Evolutionary conservation across 2,113 vertebrate genomes (phyloP), one percentile per base, ranked within the genome.

Genomic region (Castor canadensis): DNA sequence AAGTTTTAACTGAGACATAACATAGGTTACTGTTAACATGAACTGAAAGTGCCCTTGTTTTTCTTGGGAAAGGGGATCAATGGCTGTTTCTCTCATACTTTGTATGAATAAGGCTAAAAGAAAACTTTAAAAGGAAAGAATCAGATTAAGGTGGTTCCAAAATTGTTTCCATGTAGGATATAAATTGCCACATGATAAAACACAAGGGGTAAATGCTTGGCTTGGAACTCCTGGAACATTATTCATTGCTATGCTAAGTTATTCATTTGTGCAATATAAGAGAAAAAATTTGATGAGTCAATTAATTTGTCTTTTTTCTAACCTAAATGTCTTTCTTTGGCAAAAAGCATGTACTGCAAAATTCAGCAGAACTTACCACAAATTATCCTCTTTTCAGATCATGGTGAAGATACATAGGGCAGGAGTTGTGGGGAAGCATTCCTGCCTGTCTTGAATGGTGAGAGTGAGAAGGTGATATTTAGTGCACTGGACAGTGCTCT

Each of bases 101-200:
- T 5, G 4, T 2, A 0, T 35, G 6, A 87, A 52, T n/a, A 24
- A 19, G 5, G 8, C 20, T 17, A 45, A 3, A 2, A 30, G 0
- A 35, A 93, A 92, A 87, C 2, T 6, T 26, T 45, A 67, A 13
- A 11, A 64, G 54, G 32, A 60, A 67, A 83, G 66, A 82, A n/a
- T 3, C 9, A 28, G 26, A 30, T 85, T 66, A 45, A 82, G 64
- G 54, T 20, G 45, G 3, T 38, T 87, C 3, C 62, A 56, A 76
- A 58, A 19, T 22, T 54, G 0, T 13, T 12, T 15, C 1, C 26
- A 80, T 89, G 47, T 52, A 81, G 35, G 45, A 43, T 26, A 58
- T 69, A 5, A 71, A 62, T 52, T 84, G 20, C 32, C 83, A 64
- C 2, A 38, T 40, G 10, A 35, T 15, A 38, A 95, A 16, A 58